Evolutionary conservation across 2,888 invertebrate genomes (phyloP), one percentile per base, ranked within the genome.

Genomic region (Ichneumoninae sp.): DNA sequence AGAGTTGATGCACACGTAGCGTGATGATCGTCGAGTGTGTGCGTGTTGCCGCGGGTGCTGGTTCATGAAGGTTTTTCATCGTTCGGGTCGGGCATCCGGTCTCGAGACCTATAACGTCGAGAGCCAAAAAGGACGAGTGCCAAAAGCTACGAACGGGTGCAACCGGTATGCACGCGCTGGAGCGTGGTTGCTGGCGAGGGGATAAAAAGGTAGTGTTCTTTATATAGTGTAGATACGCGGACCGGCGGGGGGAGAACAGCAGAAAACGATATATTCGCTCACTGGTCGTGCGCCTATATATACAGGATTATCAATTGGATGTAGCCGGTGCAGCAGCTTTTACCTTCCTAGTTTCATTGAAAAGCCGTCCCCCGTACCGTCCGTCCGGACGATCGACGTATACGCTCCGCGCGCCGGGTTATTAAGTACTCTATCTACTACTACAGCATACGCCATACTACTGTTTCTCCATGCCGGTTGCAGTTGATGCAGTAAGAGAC

Each of bases 301-400:
- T 74, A 50, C 68, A 65, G 78, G 57, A 69, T 77, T 83, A 82
- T 81, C 81, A 84, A 85, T 83, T 76, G 63, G 77, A 81, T 68
- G 66, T 81, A 85, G 70, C 74, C 84, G 78, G 69, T 74, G 74
- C 73, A 81, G 65, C 81, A 74, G 81, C 81, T 83, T 85, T 87
- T 79, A 79, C 80, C 82, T 86, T 82, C 74, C 75, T 80, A 73
- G 83, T 86, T 86, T 85, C 86, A 86, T 86, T 86, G 85, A 87
- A 87, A 87, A 85, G 69, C 85, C 86, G 66, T 83, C 76, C 68
- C 81, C 68, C 81, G 66, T n/a, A n/a, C n/a, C n/a, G n/a, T n/a
- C n/a, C n/a, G n/a, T 83, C 70, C 80, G 81, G 74, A 54, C 81
- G 80, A 74, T 66, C 60, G 68, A 76, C 79, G 71, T 73, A 66